Base-by-base conservation (phyloP, 2,888 invertebrate genomes). In the Andrena dorsata region DNA sequence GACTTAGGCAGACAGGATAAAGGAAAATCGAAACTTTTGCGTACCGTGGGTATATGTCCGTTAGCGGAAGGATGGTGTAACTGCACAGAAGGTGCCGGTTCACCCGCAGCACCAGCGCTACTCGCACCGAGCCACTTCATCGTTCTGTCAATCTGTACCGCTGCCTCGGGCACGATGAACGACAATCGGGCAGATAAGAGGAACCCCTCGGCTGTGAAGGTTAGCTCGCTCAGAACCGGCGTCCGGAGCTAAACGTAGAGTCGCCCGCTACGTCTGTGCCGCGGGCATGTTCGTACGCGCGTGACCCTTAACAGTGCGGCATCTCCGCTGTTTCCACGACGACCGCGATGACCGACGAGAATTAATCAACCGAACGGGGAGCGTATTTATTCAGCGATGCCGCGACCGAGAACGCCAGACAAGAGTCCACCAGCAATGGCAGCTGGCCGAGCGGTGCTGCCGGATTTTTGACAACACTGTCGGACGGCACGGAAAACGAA, bases 31-130 rank as follows among this genome's bases (percentile, higher is more conserved):
- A 13, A 78, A 20, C 35, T 73, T 53, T 58, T 86, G 87, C 91
- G 75, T 90, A 93, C 94, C 87, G 92, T 91, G 76, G 93, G 92
- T 92, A 94, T 91, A 87, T 94, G 94, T 83, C 94, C 94, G 88
- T 94, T 94, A 76, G 93, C 93, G 84, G 93, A 91, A 83, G 93
- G 92, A 90, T 93, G 94, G 90, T 93, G 93, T 82, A 93, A 90
- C 88, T 94, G 94, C 92, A 94, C 93, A 82, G 93, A 93, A 89
- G 93, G 92, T 92, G 93, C 93, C 97, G 96, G 94, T 95, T 95
- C 94, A 96, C 96, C 94, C 95, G 95, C 94, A 95, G 95, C 92
- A 96, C 96, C 95, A 95, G 96, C 94, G 94, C 94, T 93, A 94
- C 94, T 92, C 94, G 94, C 92, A 94, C 94, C 91, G 89, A 94